A percentile compares a stretch with the other conserved stretches of the same genome.
Evolutionary conservation across 2,888 invertebrate genomes (phyloP).

Genomic region (Onthophagus sagittarius): DNA sequence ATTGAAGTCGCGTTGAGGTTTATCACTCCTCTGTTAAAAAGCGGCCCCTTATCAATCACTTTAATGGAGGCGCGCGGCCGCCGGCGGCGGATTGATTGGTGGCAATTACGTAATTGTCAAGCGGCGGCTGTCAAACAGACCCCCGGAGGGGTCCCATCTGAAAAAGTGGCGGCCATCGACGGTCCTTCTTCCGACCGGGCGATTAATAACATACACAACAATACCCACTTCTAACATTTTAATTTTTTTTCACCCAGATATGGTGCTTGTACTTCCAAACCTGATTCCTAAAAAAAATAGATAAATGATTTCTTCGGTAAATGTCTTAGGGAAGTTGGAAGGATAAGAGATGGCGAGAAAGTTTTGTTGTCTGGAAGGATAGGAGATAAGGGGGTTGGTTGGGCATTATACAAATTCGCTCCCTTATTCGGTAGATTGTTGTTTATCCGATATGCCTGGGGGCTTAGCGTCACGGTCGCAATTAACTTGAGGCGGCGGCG

Average conservation of each 20-base stretch:
- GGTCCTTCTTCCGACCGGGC: not conserved
- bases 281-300: too few relatives aligned
- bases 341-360: not conserved
- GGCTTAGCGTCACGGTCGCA: constrained; percentile 34
- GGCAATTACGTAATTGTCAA: constrained; percentile 12
- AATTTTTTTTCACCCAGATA: not conserved
- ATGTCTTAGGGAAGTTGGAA: too few relatives aligned
- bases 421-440: constrained; percentile 33
- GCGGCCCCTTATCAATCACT: constrained; percentile 44
- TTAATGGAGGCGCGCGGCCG: constrained; percentile 43
- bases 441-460: constrained; percentile 37
- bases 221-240: not conserved
- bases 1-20: constrained; percentile 41
- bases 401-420: constrained; percentile 37
- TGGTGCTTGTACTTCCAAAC: too few relatives aligned
- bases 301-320: too few relatives aligned
- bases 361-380: not conserved
- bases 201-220: not conserved
- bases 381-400: constrained; percentile 7
- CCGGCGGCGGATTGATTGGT: constrained; percentile 10
- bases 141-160: not conserved
- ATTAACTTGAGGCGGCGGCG: constrained; percentile 32
- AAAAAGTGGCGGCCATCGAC: not conserved
- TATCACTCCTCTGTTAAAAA: constrained; percentile 38
- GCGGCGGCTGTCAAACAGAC: constrained; percentile 5